phyloP scores from a whole-genome alignment of 2,113 vertebrate species.

The Cinclus cinclus region DNA sequence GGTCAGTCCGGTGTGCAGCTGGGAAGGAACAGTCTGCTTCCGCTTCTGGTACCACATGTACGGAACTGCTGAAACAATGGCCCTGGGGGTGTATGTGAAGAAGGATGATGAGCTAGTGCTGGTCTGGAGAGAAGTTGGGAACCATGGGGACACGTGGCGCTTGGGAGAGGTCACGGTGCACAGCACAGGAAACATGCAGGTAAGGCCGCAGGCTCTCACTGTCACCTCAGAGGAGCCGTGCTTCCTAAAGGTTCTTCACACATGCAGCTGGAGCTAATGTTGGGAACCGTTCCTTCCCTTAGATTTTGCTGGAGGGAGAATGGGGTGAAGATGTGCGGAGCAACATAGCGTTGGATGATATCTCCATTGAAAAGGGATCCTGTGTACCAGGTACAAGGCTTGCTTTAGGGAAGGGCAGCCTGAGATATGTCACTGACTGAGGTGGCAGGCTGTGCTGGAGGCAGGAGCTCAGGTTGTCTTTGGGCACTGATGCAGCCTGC shows the following conservation, averaged over 20 bases:
- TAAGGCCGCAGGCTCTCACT: not conserved
- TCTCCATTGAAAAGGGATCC: conserved; percentile 66
- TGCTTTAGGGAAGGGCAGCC: not conserved
- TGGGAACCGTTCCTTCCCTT: not conserved
- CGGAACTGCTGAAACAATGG: conserved; percentile 68
- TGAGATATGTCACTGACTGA: not conserved
- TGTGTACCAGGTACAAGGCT: conserved; percentile 67
- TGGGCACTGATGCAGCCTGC: not conserved
- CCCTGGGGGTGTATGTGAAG: conserved; percentile 44
- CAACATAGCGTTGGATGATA: conserved; percentile 80
- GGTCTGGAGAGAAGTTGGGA: not conserved
- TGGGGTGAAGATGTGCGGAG: conserved; percentile 72
- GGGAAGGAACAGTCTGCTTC: conserved; percentile 73
- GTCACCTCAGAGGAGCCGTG: accelerated
- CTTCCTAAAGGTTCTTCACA: not conserved
- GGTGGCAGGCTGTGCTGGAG: not conserved
- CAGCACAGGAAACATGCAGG: not conserved
- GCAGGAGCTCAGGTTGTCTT: not conserved
- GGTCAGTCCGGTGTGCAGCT: conserved; percentile 67
- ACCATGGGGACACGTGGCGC: not conserved
- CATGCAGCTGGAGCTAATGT: conserved; percentile 28
- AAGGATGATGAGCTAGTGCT: accelerated
- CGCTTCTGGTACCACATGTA: conserved; percentile 86
- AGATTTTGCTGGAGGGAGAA: conserved; percentile 81
- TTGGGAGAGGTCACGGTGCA: not conserved